Evolutionary conservation across 2,888 invertebrate genomes (phyloP).

Genomic region (Onchidella celtica): DNA sequence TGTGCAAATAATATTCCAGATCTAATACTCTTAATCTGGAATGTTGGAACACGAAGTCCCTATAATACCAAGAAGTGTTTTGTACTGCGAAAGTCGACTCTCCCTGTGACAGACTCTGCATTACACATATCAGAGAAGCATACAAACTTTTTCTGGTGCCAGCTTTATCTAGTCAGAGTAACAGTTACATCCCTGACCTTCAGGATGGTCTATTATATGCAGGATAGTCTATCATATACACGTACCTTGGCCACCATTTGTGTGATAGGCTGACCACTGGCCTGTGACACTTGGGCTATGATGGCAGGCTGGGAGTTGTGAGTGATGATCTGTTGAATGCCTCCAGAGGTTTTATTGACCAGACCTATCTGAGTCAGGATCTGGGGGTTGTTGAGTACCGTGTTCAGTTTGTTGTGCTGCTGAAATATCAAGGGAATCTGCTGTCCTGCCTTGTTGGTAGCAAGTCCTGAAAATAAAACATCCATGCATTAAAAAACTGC

Average conservation of each 20-base stretch:
- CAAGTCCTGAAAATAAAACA: constrained; percentile 57
- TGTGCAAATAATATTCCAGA: too few relatives aligned
- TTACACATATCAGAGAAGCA: too few relatives aligned
- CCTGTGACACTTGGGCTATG: constrained; percentile 73
- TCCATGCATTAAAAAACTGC: neutral
- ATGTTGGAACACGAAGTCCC: too few relatives aligned
- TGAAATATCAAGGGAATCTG: constrained; percentile 84
- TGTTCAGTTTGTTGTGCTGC: constrained; percentile 75
- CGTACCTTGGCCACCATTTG: constrained; percentile 66
- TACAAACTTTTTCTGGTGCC: too few relatives aligned
- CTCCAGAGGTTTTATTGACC: constrained; percentile 83
- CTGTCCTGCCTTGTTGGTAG: constrained; percentile 60
- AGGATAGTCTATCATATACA: too few relatives aligned
- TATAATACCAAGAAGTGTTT: too few relatives aligned
- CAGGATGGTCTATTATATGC: too few relatives aligned
- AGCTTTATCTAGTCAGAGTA: too few relatives aligned
- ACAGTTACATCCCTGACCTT: too few relatives aligned
- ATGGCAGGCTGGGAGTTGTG: constrained; percentile 64
- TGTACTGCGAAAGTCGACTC: too few relatives aligned
- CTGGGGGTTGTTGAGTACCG: constrained; percentile 59
- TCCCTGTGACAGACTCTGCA: too few relatives aligned
- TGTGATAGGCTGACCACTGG: constrained; percentile 64
- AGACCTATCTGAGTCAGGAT: constrained; percentile 62
- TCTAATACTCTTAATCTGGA: too few relatives aligned
- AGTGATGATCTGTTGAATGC: constrained; percentile 69